Percentiles rank a stretch among this genome's conserved stretches.
Conservation (phyloP, 2,888 invertebrate species). For the Lasiommata megera region DNA sequence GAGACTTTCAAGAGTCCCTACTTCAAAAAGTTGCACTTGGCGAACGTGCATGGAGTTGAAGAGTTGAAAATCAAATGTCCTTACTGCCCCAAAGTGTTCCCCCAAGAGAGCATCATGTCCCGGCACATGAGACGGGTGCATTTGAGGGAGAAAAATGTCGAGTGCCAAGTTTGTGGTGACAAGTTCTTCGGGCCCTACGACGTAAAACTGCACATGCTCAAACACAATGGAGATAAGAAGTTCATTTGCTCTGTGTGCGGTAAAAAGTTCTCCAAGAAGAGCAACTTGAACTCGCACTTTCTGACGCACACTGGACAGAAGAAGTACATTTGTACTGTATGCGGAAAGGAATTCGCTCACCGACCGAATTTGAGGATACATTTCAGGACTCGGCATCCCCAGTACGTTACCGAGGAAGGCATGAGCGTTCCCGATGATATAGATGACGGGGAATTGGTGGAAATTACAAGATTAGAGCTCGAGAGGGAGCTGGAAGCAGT, state of each 20-base stretch:
- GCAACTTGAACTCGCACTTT: conserved; percentile 81
- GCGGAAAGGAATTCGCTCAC: conserved; percentile 76
- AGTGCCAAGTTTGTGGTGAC: conserved; percentile 70
- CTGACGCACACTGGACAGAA: conserved; percentile 80
- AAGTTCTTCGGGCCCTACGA: conserved; percentile 71
- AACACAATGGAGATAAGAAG: conserved; percentile 78
- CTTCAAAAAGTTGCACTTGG: conserved; percentile 66
- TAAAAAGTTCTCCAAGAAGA: conserved; percentile 81
- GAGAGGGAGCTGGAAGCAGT: conserved; percentile 49
- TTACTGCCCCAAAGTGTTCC: conserved; percentile 71
- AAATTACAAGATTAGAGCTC: conserved; percentile 40
- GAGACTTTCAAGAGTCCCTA: conserved; percentile 72
- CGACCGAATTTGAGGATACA: conserved; percentile 63
- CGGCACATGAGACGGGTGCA: conserved; percentile 83
- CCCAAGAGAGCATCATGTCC: conserved; percentile 80
- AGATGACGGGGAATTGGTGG: conserved; percentile 47
- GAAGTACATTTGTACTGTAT: conserved; percentile 72
- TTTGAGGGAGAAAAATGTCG: conserved; percentile 70
- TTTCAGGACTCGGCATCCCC: conserved; percentile 49
- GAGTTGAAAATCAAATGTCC: conserved; percentile 72
- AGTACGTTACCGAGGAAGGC: conserved; percentile 33
- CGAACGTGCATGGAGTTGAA: conserved; percentile 67
- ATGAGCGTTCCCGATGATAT: conserved; percentile 39
- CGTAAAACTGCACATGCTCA: conserved; percentile 73
- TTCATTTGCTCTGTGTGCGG: conserved; percentile 82